Base-by-base conservation (phyloP, 2,888 invertebrate genomes). In the Digitonthophagus gazella region DNA sequence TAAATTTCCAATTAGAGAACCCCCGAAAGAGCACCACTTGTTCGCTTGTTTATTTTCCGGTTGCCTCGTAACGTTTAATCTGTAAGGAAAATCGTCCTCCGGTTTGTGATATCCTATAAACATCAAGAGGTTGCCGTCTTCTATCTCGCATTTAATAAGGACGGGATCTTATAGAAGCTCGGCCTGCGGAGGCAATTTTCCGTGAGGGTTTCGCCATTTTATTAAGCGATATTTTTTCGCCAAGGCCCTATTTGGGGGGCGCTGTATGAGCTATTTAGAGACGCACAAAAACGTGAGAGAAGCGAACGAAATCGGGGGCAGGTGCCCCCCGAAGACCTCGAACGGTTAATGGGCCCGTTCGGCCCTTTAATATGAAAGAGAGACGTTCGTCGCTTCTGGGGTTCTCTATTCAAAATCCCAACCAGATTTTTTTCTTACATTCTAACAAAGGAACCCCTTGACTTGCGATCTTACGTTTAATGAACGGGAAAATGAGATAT, bases 161-260 rank as follows among this genome's bases (percentile, higher is more conserved):
- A 44, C 28, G 28, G 28, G 28, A 44, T 44, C 28, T 44, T 44
- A 44, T 8, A 44, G 28, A 11, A 22, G 22, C 22, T 22, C 15
- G 15, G 19, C 58, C 16, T 11, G n/a, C n/a, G 58, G 58, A 16
- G 61, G 61, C 61, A 61, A 61, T 61, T 61, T 61, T 20, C 18
- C 20, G 20, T 18, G 18, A 19, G 61, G 20, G 18, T 18, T 19
- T 6, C 19, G 67, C 70, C 72, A 75, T 77, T 78, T 78, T 78
- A 79, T 78, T 76, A 77, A 77, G 77, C 78, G 78, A 77, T 78
- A 76, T 77, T 78, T 78, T 77, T 77, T 78, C 75, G 71, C 69
- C 72, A 74, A 74, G 75, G 75, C 73, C 72, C 71, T 71, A 72
- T 71, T 69, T 71, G 71, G 65, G 74, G 67, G 71, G 69, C 68